These are phyloP conservation scores for Phaethon lepturus DNA, from an alignment of 2,113 vertebrate genomes.

Conservation along the genomic window DNA sequence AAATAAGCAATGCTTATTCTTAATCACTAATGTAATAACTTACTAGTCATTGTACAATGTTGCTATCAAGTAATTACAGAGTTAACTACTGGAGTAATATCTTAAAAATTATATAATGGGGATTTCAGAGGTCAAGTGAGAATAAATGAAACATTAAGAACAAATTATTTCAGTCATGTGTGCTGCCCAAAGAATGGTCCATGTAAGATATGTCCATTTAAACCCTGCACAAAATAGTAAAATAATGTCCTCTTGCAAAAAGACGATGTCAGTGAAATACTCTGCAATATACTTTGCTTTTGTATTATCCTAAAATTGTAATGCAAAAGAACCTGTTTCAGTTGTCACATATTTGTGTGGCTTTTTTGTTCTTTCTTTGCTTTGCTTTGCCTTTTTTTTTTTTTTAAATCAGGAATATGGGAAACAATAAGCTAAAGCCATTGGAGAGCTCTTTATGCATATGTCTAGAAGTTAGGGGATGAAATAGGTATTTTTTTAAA, in stretches of 20 bases:
- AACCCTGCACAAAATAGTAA: not conserved
- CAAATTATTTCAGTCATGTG: not conserved
- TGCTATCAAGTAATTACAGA: not conserved
- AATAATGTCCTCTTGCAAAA: not conserved
- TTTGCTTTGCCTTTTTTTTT: not conserved
- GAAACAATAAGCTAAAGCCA: not conserved
- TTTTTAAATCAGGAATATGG: not conserved
- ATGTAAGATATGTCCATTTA: not conserved
- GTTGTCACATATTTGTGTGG: not conserved
- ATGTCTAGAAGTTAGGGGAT: not conserved
- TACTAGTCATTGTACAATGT: not conserved
- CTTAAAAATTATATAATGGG: not conserved
- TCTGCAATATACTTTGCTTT: not conserved
- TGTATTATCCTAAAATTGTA: not conserved
- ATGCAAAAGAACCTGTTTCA: not conserved
- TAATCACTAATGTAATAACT: not conserved
- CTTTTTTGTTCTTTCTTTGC: not conserved
- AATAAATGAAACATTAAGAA: not conserved
- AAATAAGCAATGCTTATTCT: not conserved
- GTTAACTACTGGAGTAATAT: not conserved
- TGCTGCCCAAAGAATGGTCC: not conserved
- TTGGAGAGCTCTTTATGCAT: not conserved
- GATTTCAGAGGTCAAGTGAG: slow-evolving; percentile 1
- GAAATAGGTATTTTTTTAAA: not conserved
- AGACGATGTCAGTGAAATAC: not conserved